Evolutionary conservation across 64 coral and sea anemone genomes (phyloP).

Genomic region (Acropora yongei): DNA sequence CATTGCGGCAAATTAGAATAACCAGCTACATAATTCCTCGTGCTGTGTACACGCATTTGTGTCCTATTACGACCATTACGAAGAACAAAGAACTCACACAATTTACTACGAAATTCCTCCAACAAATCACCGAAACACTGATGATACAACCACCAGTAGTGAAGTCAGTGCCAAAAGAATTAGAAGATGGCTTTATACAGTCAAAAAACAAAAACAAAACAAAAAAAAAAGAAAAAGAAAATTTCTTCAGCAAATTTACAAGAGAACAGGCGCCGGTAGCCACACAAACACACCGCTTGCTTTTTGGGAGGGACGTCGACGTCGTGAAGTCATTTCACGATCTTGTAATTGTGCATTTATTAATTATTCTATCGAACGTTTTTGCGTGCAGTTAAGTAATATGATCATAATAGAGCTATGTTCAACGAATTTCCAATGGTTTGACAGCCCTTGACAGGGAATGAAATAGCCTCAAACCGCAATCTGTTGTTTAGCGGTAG

Average conservation of each 20-base stretch:
- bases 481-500: background rate
- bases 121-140: too few species aligned
- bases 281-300: background rate
- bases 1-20: too few species aligned
- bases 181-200: too few species aligned
- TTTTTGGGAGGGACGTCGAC: background rate
- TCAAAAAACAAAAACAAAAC: too few species aligned
- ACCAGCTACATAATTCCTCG: too few species aligned
- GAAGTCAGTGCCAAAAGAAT: too few species aligned
- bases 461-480: background rate
- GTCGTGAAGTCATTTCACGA: background rate
- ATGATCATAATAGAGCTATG: slow-evolving; percentile 19
- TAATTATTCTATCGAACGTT: background rate
- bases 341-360: background rate
- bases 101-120: too few species aligned
- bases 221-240: too few species aligned
- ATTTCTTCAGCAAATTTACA: background rate
- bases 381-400: slow-evolving; percentile 6
- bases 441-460: background rate
- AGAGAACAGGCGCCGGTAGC: background rate
- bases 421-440: slow-evolving; percentile 37
- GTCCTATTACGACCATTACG: too few species aligned
- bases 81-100: too few species aligned
- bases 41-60: too few species aligned
- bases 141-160: too few species aligned